A percentile compares a stretch with the other conserved stretches of the same genome.
phyloP scores from a whole-genome alignment of 2,113 vertebrate species.

The Clinocottus analis region DNA sequence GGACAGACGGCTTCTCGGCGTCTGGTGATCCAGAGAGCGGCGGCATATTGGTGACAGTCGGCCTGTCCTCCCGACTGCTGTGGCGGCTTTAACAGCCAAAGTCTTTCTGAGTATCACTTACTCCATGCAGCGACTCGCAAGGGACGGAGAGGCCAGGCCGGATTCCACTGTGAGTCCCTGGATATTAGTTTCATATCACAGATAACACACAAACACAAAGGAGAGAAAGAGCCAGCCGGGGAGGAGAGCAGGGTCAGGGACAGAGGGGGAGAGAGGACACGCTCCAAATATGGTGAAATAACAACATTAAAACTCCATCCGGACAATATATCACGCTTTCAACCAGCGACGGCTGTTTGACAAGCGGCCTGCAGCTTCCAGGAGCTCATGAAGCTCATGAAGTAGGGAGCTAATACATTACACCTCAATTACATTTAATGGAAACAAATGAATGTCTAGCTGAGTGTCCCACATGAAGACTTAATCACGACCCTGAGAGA shows the following conservation, averaged over 20 bases:
- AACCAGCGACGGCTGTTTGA: neutral
- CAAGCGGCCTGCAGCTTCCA: neutral
- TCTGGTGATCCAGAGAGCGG: slow-evolving; percentile 48
- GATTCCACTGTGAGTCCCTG: slow-evolving; percentile 75
- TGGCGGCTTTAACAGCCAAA: slow-evolving; percentile 72
- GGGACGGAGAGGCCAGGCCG: slow-evolving; percentile 58
- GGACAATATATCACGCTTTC: neutral
- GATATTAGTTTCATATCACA: slow-evolving; percentile 77
- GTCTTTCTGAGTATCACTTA: slow-evolving; percentile 72
- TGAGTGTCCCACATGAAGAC: neutral
- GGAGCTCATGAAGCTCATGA: neutral
- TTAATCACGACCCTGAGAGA: neutral
- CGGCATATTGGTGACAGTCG: slow-evolving; percentile 67
- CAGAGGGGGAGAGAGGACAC: slow-evolving; percentile 21
- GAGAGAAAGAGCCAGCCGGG: slow-evolving; percentile 42
- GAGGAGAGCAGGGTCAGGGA: slow-evolving; percentile 49
- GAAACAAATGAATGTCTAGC: neutral
- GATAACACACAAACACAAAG: slow-evolving; percentile 69
- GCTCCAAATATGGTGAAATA: slow-evolving; percentile 24
- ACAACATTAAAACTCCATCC: neutral
- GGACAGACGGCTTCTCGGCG: slow-evolving; percentile 26
- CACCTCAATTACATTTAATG: neutral
- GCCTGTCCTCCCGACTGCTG: slow-evolving; percentile 61
- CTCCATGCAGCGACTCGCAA: slow-evolving; percentile 60
- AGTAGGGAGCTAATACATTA: neutral